These are phyloP conservation scores for Percopsis transmontana DNA, from an alignment of 2,113 vertebrate genomes.

Conservation along the genomic window DNA sequence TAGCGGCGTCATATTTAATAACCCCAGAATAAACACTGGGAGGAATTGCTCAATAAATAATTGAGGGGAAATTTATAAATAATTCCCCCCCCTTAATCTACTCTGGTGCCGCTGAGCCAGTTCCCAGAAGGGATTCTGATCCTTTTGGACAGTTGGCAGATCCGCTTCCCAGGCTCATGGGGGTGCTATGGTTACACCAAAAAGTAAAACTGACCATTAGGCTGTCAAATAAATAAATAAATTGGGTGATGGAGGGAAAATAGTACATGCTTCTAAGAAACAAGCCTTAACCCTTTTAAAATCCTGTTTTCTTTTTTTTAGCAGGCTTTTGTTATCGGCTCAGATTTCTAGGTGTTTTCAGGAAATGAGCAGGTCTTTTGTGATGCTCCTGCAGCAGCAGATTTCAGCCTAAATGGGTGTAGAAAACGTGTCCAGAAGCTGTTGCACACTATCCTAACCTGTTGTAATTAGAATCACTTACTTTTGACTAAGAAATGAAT, in stretches of 20 bases:
- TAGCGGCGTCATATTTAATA: constrained; percentile 76
- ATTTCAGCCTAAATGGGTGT: constrained; percentile 8
- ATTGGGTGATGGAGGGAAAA: constrained; percentile 48
- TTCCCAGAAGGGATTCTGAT: constrained; percentile 66
- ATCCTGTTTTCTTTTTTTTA: constrained; percentile 62
- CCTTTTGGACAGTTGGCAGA: constrained; percentile 43
- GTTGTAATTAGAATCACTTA: too few relatives aligned
- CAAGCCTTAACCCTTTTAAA: constrained; percentile 69
- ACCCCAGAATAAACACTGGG: constrained; percentile 75
- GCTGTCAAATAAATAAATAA: constrained; percentile 43
- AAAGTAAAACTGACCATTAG: constrained; percentile 15
- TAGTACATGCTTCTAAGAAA: constrained; percentile 63
- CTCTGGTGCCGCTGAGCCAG: constrained; percentile 59
- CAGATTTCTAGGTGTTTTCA: constrained; percentile 67
- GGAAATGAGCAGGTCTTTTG: constrained; percentile 64
- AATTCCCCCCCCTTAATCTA: constrained; percentile 72
- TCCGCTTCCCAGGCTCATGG: constrained; percentile 47
- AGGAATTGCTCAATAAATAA: constrained; percentile 79
- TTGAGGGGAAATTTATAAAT: constrained; percentile 79
- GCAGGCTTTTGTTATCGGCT: constrained; percentile 70
- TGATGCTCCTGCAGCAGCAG: constrained; percentile 32
- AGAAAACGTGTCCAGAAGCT: too few relatives aligned
- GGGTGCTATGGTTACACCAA: constrained; percentile 64
- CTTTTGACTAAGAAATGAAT: too few relatives aligned
- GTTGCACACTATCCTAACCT: too few relatives aligned